These are phyloP conservation scores for Drosophila simulans DNA, from an alignment of 1,140 invertebrate species.

Conservation along the genomic window DNA sequence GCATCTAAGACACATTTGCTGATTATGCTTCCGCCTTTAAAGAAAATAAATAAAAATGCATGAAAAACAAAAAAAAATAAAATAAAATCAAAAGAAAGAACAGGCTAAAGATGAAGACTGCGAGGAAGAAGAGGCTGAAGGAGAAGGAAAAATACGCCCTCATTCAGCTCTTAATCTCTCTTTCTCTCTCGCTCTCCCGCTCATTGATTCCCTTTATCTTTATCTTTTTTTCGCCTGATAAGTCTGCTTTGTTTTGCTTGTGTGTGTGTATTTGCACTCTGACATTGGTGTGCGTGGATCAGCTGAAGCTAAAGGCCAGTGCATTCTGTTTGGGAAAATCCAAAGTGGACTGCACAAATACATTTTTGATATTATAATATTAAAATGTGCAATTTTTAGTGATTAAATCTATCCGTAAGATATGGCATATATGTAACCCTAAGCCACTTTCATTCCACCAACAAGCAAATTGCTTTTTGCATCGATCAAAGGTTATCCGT, in stretches of 20 bases:
- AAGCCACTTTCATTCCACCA: too few relatives aligned
- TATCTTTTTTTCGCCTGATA: slow-evolving; percentile 48
- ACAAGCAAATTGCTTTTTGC: too few relatives aligned
- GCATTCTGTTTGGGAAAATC: slow-evolving; percentile 7
- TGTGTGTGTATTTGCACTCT: slow-evolving; percentile 13
- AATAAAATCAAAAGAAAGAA: neutral
- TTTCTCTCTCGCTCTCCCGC: neutral
- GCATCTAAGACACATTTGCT: slow-evolving; percentile 38
- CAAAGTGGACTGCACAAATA: slow-evolving; percentile 24
- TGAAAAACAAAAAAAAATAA: neutral
- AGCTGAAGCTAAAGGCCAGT: slow-evolving; percentile 25
- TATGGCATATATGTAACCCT: too few relatives aligned
- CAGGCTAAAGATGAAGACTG: neutral
- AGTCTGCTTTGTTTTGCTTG: slow-evolving; percentile 26
- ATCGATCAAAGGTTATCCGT: too few relatives aligned
- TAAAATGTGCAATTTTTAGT: neutral
- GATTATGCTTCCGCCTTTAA: slow-evolving; percentile 40
- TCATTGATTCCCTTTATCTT: slow-evolving; percentile 19
- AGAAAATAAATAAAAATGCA: slow-evolving; percentile 2
- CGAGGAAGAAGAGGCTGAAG: neutral
- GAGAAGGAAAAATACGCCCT: slow-evolving; percentile 34
- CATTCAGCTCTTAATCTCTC: slow-evolving; percentile 17
- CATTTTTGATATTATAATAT: neutral
- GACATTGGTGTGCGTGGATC: slow-evolving; percentile 10
- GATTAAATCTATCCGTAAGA: too few relatives aligned